Evolutionary conservation across 1,140 invertebrate genomes (phyloP), one percentile per base, ranked within the genome.

Genomic region (Papilio polytes): DNA sequence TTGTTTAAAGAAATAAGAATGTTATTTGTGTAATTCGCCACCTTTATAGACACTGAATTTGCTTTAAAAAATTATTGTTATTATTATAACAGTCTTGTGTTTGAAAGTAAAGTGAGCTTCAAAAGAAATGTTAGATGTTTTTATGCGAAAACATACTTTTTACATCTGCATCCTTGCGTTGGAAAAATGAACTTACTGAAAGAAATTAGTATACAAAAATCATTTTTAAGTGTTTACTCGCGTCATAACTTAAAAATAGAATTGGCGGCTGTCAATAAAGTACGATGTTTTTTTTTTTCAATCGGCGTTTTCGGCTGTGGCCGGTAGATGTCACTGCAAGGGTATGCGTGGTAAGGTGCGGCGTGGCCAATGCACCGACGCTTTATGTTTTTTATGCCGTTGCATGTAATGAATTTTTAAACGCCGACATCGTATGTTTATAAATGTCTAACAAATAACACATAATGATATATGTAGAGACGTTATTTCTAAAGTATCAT

Each of bases 301-400:
- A 79, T 70, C 82, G 85, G 85, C 91, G 91, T 94, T 90, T 88
- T 91, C 92, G 93, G 92, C 92, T 91, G 84, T 80, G 63, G 74
- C 74, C 82, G 88, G 89, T 92, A 88, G 91, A 94, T 92, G 93
- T 94, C 92, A 93, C 63, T 89, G 85, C 90, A 93, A 94, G 92
- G 93, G 88, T 90, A 87, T 53, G 59, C 63, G 63, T 70, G 63
- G 63, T 70, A 7, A 70, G 63, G 77, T 78, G 74, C 53, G 31
- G 77, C 56, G 76, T 78, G 51, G 56, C 36, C 53, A 78, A 59
- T 53, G 74, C 48, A 78, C 51, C 15, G 48, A 51, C 41, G 74
- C n/a, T 48, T 74, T 74, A 48, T 53, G 1, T 76, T 76, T 48
- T 76, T 76, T 76, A 76, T 76, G 20, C 48, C 74, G 46, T 51